A percentile compares a stretch with the other conserved stretches of the same genome.
Evolutionary conservation across 2,888 invertebrate genomes (phyloP).

Genomic region (Lepidochrysops patricia): DNA sequence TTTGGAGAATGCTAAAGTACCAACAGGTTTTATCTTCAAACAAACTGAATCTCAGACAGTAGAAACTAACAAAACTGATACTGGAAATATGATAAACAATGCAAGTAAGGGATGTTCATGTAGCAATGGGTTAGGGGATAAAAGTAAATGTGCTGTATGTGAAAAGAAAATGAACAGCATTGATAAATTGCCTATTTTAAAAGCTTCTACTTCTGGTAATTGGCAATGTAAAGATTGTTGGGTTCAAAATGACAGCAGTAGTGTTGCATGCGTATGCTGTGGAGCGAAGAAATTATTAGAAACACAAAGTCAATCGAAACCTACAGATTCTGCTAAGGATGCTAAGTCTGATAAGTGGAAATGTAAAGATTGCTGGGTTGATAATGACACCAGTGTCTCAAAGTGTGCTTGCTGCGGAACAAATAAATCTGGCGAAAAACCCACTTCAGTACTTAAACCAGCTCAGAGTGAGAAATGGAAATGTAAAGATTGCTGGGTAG

Average conservation of each 20-base stretch:
- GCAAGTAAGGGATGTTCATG: background rate
- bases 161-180: background rate
- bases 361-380: constrained; percentile 42
- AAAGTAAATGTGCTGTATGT: background rate
- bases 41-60: background rate
- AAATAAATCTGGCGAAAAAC: constrained; percentile 11
- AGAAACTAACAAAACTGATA: background rate
- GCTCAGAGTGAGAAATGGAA: constrained; percentile 37
- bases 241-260: constrained; percentile 36
- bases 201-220: constrained; percentile 23
- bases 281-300: constrained; percentile 31
- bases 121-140: background rate
- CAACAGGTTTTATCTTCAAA: background rate
- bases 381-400: constrained; percentile 32
- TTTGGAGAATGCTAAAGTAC: constrained; percentile 27
- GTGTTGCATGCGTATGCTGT: constrained; percentile 44
- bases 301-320: background rate
- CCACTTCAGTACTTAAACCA: constrained; percentile 18
- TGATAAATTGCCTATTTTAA: constrained; percentile 12
- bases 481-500: constrained; percentile 43
- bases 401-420: constrained; percentile 41
- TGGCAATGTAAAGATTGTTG: constrained; percentile 44
- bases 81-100: background rate
- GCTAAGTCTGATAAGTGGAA: constrained; percentile 33
- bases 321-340: background rate